Evolutionary conservation across 2,888 invertebrate species (phyloP).

Genomic region (Zeuzera pyrina): DNA sequence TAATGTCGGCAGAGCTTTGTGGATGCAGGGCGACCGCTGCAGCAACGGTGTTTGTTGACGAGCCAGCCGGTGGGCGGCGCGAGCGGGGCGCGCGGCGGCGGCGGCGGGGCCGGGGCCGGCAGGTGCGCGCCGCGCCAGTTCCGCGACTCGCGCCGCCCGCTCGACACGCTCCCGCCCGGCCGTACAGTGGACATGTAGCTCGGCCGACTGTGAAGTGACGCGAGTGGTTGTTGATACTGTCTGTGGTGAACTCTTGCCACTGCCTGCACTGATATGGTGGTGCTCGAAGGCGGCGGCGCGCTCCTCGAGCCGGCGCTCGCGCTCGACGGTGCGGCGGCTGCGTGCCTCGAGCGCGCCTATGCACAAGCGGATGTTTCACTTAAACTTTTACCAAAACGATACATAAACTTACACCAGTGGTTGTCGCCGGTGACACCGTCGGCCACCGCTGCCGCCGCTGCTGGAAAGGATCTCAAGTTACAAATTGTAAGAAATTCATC

Average conservation of each 20-base stretch:
- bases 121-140: constrained; percentile 54
- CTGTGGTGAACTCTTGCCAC: constrained; percentile 30
- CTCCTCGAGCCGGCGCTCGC: constrained; percentile 77
- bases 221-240: constrained; percentile 44
- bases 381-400: constrained; percentile 92
- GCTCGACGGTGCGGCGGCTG: constrained; percentile 78
- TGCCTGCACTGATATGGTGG: constrained; percentile 55
- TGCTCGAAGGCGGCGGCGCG: constrained; percentile 66
- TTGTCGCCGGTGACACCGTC: constrained; percentile 82
- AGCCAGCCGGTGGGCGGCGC: constrained; percentile 47
- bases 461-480: constrained; percentile 84
- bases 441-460: constrained; percentile 63
- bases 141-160: constrained; percentile 56
- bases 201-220: constrained; percentile 30
- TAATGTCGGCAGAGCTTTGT: constrained; percentile 40
- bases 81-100: constrained; percentile 27
- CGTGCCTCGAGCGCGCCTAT: constrained; percentile 83
- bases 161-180: constrained; percentile 49
- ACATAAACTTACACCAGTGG: constrained; percentile 93
- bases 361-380: constrained; percentile 87
- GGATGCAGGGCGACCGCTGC: constrained; percentile 59
- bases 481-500: constrained; percentile 76
- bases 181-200: constrained; percentile 53
- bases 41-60: constrained; percentile 64
- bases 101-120: constrained; percentile 20